These are phyloP conservation scores for Catostomus latipinnis DNA, from an alignment of 2,797 vertebrate genomes.

Conservation along the genomic window DNA sequence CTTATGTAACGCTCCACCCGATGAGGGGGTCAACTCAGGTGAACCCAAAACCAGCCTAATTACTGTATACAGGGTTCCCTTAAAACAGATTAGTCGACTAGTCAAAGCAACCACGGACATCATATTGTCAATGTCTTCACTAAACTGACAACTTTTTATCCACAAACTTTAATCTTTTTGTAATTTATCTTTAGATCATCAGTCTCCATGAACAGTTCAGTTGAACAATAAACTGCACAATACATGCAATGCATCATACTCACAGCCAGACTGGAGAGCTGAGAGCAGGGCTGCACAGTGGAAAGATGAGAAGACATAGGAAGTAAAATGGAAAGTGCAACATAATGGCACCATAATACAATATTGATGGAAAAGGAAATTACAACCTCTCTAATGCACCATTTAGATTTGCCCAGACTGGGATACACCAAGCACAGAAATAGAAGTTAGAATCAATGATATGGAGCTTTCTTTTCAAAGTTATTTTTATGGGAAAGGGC, in stretches of 20 bases:
- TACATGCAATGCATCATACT: neutral
- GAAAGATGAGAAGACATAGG: neutral
- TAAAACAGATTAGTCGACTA: too few relatives aligned
- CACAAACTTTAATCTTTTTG: too few relatives aligned
- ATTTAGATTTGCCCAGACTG: constrained; percentile 11
- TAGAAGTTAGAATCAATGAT: constrained; percentile 22
- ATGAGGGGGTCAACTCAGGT: too few relatives aligned
- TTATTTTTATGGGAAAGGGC: constrained; percentile 5
- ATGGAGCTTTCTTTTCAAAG: neutral
- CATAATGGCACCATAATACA: constrained; percentile 41
- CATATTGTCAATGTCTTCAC: too few relatives aligned
- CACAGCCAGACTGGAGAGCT: neutral
- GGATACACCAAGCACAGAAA: constrained; percentile 18
- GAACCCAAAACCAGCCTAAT: too few relatives aligned
- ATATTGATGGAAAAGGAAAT: constrained; percentile 44
- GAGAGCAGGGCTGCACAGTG: neutral
- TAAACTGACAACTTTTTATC: too few relatives aligned
- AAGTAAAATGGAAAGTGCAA: constrained; percentile 39
- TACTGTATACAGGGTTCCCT: too few relatives aligned
- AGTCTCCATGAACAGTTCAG: too few relatives aligned
- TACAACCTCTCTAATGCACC: constrained; percentile 25
- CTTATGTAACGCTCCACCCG: too few relatives aligned
- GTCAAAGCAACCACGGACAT: too few relatives aligned
- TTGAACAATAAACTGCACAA: too few relatives aligned
- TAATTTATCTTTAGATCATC: too few relatives aligned